Conservation (phyloP, 2,888 invertebrate species). For the Smittia aterrima region DNA sequence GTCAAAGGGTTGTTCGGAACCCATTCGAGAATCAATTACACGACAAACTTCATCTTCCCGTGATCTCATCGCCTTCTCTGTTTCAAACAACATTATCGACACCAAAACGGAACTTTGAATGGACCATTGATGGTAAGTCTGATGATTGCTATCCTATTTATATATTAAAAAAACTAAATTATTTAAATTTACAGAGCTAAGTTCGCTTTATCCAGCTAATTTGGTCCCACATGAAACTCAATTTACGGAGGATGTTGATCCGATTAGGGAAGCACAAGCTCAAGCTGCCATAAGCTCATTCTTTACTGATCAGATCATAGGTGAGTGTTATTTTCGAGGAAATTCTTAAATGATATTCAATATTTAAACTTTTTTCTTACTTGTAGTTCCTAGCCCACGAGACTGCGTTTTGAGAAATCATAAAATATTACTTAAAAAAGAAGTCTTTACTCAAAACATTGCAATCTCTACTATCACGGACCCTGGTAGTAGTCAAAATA, state of each 20-base stretch:
- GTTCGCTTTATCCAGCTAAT: constrained; percentile 61
- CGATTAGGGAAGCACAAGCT: constrained; percentile 59
- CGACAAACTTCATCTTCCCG: constrained; percentile 61
- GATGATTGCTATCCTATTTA: too few species aligned
- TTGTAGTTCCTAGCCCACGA: constrained; percentile 52
- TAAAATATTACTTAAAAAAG: constrained; percentile 46
- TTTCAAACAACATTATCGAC: background rate
- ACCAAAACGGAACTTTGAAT: background rate
- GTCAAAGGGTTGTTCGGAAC: constrained; percentile 50
- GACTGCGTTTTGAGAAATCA: constrained; percentile 48
- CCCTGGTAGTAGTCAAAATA: background rate
- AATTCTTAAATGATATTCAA: background rate
- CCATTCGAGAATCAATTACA: constrained; percentile 63
- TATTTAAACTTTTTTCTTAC: background rate
- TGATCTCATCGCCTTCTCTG: constrained; percentile 55
- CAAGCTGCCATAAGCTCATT: constrained; percentile 61
- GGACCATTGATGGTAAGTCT: constrained; percentile 17
- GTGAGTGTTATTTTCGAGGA: too few species aligned
- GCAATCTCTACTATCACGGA: background rate
- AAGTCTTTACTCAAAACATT: background rate
- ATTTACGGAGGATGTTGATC: constrained; percentile 57
- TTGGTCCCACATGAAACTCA: constrained; percentile 60
- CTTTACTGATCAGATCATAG: constrained; percentile 49
- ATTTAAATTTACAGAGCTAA: too few species aligned
- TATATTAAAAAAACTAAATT: constrained; percentile 51